These are phyloP conservation scores for Caradrina kadenii DNA, from an alignment of 2,888 invertebrate species.

Conservation along the genomic window DNA sequence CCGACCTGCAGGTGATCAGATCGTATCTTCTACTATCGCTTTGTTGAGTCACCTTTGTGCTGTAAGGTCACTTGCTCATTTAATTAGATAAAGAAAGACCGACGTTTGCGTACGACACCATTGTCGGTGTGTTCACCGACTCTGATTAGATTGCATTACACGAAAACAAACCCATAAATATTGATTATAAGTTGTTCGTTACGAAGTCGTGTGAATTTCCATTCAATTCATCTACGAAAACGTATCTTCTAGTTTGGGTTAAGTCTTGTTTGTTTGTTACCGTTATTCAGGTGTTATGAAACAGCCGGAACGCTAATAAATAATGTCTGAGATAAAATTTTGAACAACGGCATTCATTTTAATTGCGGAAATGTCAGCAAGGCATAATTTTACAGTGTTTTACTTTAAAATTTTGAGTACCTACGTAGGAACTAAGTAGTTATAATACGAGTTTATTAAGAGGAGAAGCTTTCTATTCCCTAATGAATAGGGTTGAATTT, in stretches of 20 bases:
- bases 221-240: slow-evolving; percentile 38
- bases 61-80: slow-evolving; percentile 69
- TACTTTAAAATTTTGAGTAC: neutral
- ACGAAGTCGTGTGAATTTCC: slow-evolving; percentile 34
- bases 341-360: slow-evolving; percentile 22
- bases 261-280: slow-evolving; percentile 5
- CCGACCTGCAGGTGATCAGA: slow-evolving; percentile 76
- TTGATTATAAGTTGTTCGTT: slow-evolving; percentile 50
- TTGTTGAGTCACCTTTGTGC: slow-evolving; percentile 68
- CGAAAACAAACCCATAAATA: slow-evolving; percentile 64
- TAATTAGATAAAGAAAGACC: slow-evolving; percentile 69
- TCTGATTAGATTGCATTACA: slow-evolving; percentile 58
- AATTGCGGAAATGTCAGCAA: slow-evolving; percentile 27
- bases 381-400: slow-evolving; percentile 2
- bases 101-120: slow-evolving; percentile 47
- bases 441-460: slow-evolving; percentile 6
- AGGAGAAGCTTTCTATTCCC: neutral
- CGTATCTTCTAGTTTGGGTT: slow-evolving; percentile 12
- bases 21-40: slow-evolving; percentile 75
- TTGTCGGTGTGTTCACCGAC: slow-evolving; percentile 34
- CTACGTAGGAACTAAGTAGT: neutral
- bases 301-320: slow-evolving; percentile 18
- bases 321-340: slow-evolving; percentile 6
- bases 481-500: slow-evolving; percentile 8
- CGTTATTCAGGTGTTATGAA: slow-evolving; percentile 23